A percentile compares a stretch with the other conserved stretches of the same genome.
Evolutionary conservation across 2,113 vertebrate genomes (phyloP).

Genomic region (Nothobranchius furzeri): DNA sequence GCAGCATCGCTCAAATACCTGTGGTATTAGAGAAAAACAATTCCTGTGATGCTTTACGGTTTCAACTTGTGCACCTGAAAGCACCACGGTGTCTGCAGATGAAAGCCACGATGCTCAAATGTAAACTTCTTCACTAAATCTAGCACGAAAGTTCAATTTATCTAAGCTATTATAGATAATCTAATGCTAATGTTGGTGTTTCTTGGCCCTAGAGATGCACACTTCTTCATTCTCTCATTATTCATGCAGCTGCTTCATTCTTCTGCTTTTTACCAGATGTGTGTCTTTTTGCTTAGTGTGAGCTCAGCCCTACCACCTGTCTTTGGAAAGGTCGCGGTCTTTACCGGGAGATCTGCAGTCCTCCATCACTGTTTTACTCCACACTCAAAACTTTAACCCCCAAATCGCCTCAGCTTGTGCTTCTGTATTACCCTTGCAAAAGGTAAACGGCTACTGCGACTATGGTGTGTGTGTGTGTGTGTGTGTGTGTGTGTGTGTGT

Average conservation of each 20-base stretch:
- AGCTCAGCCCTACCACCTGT: slow-evolving; percentile 24
- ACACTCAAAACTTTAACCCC: slow-evolving; percentile 1
- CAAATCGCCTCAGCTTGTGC: slow-evolving; percentile 3
- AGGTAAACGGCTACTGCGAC: slow-evolving; percentile 46
- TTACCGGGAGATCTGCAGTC: slow-evolving; percentile 25
- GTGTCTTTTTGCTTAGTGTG: slow-evolving; percentile 20
- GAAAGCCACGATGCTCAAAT: not conserved
- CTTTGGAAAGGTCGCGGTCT: slow-evolving; percentile 43
- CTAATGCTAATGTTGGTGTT: too few species aligned
- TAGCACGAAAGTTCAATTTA: not conserved
- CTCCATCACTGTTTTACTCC: slow-evolving; percentile 30
- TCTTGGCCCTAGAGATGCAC: not conserved
- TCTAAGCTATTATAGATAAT: too few species aligned
- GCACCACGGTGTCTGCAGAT: not conserved
- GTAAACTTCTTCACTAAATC: not conserved
- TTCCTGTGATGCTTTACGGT: slow-evolving; percentile 32
- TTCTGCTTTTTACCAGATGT: slow-evolving; percentile 11
- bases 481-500: not conserved
- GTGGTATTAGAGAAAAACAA: slow-evolving; percentile 47
- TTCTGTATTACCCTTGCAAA: not conserved
- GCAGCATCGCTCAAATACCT: slow-evolving; percentile 44
- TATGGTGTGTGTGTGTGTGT: not conserved
- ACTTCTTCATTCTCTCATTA: not conserved
- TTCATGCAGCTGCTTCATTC: slow-evolving; percentile 9
- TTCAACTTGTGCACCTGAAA: slow-evolving; percentile 7